Evolutionary conservation across 2,888 invertebrate species (phyloP), one percentile per base, ranked within the genome.

Genomic region (Drosophila glabriapex): DNA sequence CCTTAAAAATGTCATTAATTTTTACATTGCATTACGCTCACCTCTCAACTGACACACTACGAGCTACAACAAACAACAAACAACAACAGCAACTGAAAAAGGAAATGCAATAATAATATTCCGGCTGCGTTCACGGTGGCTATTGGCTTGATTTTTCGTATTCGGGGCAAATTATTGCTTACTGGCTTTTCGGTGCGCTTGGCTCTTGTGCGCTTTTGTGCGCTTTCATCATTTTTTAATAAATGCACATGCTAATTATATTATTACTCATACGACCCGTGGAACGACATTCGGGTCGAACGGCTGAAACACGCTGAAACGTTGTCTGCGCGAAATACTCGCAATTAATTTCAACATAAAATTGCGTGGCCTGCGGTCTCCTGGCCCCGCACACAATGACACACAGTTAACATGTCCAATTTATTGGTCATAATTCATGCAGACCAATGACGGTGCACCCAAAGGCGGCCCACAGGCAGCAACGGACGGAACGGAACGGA

Each of bases 391-490:
- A 73, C 76, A 71, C 62, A 81, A 73, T 78, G 83, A 80, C 83
- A 88, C 81, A 87, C 87, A 89, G 85, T 89, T 88, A 87, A 88
- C 89, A 89, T 89, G 85, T 88, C 87, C 89, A 89, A 89, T 89
- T 89, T 89, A 90, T 89, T 84, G 90, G 84, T 76, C 80, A 89
- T 89, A 89, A 90, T 84, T 89, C 88, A 89, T 84, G 89, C 77
- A 73, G 59, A 59, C 68, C 81, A 80, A 76, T 63, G 63, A 58
- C 77, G 62, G 54, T 22, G 62, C 55, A 28, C 63, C 54, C 75
- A 64, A 76, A 67, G 78, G 74, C 70, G 19, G 46, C 65, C 55
- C 72, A 50, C 53, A 43, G 64, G 61, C 60, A 28, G 46, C 25
- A 46, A 46, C 16, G 25, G 25, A 4, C 14, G 0, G 14, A 14